These are phyloP conservation scores for Habrosyne pyritoides DNA, from an alignment of 2,888 invertebrate species.

Conservation along the genomic window DNA sequence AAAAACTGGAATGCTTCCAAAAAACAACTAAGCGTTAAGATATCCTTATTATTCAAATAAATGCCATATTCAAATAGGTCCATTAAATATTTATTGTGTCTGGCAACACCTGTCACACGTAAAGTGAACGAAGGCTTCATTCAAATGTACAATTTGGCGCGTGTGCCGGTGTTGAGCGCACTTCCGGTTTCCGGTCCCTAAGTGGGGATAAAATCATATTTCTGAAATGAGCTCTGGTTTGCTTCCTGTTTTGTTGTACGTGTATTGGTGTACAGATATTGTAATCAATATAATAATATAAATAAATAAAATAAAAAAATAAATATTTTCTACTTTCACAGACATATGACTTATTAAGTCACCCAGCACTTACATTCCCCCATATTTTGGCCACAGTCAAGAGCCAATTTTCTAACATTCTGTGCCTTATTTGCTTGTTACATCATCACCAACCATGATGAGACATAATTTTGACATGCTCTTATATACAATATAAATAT, in stretches of 20 bases:
- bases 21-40: not conserved
- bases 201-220: slow-evolving; percentile 5
- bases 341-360: no score
- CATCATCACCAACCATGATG: no score
- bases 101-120: slow-evolving; percentile 1
- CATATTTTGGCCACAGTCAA: no score
- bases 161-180: slow-evolving; percentile 5
- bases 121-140: not conserved
- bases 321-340: no score
- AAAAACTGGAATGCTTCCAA: not conserved
- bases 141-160: slow-evolving; percentile 4
- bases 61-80: not conserved
- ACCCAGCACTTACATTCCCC: no score
- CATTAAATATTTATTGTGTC: not conserved
- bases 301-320: no score
- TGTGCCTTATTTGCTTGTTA: no score
- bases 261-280: not conserved
- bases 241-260: not conserved
- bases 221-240: not conserved
- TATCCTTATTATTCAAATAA: not conserved
- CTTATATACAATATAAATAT: no score
- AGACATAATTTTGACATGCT: no score
- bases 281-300: not conserved
- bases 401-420: no score
- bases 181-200: slow-evolving; percentile 9